phyloP scores from a whole-genome alignment of 1,140 invertebrate species.

The Orius insidiosus region DNA sequence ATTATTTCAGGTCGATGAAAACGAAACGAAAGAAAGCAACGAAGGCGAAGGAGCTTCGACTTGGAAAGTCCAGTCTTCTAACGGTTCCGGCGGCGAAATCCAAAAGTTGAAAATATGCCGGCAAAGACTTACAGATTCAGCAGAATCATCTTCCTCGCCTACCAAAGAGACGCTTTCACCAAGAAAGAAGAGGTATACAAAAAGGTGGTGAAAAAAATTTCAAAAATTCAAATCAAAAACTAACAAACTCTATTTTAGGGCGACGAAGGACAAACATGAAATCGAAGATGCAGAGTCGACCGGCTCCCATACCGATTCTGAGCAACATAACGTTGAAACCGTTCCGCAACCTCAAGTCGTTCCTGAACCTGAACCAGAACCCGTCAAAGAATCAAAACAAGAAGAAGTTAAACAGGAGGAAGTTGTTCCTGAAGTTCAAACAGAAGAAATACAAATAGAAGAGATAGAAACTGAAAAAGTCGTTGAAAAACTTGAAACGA shows the following conservation, averaged over 20 bases:
- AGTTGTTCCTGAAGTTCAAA: conserved; percentile 4
- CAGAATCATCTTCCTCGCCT: conserved; percentile 14
- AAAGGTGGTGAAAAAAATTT: conserved; percentile 16
- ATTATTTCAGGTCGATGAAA: no score
- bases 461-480: conserved; percentile 1
- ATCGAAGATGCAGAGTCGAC: conserved; percentile 27
- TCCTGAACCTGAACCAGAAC: conserved; percentile 13
- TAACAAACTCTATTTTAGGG: conserved; percentile 8
- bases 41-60: conserved; percentile 22
- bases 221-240: conserved; percentile 11
- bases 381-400: conserved; percentile 7
- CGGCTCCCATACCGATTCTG: conserved; percentile 25
- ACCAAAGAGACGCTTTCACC: conserved; percentile 17
- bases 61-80: conserved; percentile 34
- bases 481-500: conserved; percentile 14
- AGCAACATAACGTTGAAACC: conserved; percentile 20
- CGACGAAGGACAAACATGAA: conserved; percentile 23
- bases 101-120: conserved; percentile 33
- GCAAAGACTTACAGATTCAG: conserved; percentile 22
- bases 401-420: conserved; percentile 6
- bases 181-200: conserved; percentile 19
- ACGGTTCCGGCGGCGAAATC: conserved; percentile 33
- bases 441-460: conserved; percentile 9
- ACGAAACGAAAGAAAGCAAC: no score
- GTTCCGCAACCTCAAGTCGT: conserved; percentile 6